These are phyloP conservation scores for Fulmarus glacialis DNA, from an alignment of 2,113 vertebrate species.

Conservation along the genomic window DNA sequence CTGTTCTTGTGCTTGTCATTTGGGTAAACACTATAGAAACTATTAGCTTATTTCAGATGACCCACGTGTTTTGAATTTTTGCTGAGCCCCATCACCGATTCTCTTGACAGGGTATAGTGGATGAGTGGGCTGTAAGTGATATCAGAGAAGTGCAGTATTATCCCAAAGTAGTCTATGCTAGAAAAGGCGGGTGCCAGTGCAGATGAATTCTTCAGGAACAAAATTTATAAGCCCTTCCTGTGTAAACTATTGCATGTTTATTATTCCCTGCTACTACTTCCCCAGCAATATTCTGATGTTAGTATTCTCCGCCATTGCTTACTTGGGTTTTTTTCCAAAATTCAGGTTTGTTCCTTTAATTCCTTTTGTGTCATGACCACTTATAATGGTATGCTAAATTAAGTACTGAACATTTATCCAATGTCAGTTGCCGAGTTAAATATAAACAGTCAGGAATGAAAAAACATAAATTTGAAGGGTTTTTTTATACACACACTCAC, in stretches of 20 bases:
- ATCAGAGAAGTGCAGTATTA: neutral
- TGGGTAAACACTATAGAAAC: constrained; percentile 30
- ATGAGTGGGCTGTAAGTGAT: constrained; percentile 1
- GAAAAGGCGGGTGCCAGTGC: neutral
- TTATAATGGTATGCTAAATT: constrained; percentile 33
- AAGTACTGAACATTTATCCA: constrained; percentile 19
- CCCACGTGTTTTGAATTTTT: constrained; percentile 24
- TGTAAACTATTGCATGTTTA: neutral
- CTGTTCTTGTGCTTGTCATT: constrained; percentile 53
- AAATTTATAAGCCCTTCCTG: neutral
- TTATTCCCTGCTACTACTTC: neutral
- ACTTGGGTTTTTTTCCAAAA: neutral
- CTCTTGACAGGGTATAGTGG: neutral
- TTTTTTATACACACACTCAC: neutral
- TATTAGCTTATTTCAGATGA: constrained; percentile 24
- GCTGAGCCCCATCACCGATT: neutral
- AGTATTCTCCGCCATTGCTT: neutral
- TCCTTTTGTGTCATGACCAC: constrained; percentile 7
- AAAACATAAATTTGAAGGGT: neutral
- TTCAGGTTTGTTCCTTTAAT: constrained; percentile 19
- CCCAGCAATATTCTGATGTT: neutral
- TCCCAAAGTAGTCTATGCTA: neutral
- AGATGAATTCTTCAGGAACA: neutral
- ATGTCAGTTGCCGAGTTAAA: constrained; percentile 19
- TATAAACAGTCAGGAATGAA: constrained; percentile 28